Conservation (phyloP, 1,140 invertebrate genomes). For the Elymnias hypermnestra region DNA sequence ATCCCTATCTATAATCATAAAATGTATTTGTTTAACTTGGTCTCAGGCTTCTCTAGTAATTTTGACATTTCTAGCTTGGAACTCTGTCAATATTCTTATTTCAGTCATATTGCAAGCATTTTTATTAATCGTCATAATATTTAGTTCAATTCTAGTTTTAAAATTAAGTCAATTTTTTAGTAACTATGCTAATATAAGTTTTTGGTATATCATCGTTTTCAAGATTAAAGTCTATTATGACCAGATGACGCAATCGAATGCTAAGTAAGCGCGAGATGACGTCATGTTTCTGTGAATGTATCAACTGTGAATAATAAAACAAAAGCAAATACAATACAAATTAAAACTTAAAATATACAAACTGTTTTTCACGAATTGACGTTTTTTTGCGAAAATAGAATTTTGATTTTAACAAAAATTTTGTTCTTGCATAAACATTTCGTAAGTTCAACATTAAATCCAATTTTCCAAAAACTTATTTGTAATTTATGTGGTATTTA, state of each 20-base stretch:
- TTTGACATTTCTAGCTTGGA: neutral
- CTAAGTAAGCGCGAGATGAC: slow-evolving; percentile 39
- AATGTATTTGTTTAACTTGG: neutral
- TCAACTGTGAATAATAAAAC: slow-evolving; percentile 1
- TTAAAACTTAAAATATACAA: neutral
- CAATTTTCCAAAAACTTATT: neutral
- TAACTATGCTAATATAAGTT: too few relatives aligned
- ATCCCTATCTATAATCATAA: neutral
- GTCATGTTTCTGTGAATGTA: slow-evolving; percentile 37
- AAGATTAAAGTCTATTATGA: slow-evolving; percentile 6
- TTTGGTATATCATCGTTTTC: neutral
- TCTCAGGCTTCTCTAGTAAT: neutral
- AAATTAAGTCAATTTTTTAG: too few relatives aligned
- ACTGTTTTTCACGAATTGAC: neutral
- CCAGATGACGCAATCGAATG: slow-evolving; percentile 44
- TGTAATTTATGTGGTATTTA: neutral
- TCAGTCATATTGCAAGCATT: neutral
- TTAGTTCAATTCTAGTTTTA: neutral
- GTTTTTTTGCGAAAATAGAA: too few relatives aligned
- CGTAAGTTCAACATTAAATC: too few relatives aligned
- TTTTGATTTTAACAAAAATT: too few relatives aligned
- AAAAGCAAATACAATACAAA: neutral
- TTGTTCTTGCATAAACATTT: too few relatives aligned
- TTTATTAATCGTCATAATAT: too few relatives aligned
- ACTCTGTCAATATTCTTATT: neutral